These are phyloP conservation scores for Colletes latitarsis DNA, from an alignment of 1,140 invertebrate species.

Conservation along the genomic window DNA sequence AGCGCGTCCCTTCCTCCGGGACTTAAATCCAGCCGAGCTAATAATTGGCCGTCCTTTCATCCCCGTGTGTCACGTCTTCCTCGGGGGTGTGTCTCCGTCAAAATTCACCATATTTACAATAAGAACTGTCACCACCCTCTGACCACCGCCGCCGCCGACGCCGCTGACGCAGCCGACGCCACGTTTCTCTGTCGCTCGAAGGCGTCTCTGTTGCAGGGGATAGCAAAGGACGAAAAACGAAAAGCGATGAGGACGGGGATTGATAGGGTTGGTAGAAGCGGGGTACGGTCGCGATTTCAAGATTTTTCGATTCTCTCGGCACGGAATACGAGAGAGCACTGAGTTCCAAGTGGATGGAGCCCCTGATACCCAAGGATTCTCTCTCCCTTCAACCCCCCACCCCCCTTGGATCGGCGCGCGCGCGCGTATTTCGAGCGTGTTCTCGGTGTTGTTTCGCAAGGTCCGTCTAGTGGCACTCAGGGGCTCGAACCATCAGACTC, in stretches of 20 bases:
- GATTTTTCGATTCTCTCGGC: constrained; percentile 19
- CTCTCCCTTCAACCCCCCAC: background rate
- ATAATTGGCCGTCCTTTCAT: constrained; percentile 31
- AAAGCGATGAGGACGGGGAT: too few species aligned
- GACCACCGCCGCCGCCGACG: background rate
- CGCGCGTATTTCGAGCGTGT: constrained; percentile 50
- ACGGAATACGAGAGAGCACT: constrained; percentile 42
- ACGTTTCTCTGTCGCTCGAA: constrained; percentile 5
- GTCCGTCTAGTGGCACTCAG: constrained; percentile 30
- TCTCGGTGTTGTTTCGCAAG: constrained; percentile 49
- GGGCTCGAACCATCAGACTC: constrained; percentile 3
- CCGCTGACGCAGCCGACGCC: background rate
- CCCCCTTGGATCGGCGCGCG: constrained; percentile 26
- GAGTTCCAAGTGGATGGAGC: constrained; percentile 45
- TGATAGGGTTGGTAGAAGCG: background rate
- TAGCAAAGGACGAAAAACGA: background rate
- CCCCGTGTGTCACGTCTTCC: constrained; percentile 30
- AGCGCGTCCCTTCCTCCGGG: constrained; percentile 18
- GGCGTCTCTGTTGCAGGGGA: background rate
- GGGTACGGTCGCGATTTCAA: background rate
- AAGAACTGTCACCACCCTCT: constrained; percentile 27
- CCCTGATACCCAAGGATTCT: constrained; percentile 8
- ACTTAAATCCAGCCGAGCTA: constrained; percentile 22
- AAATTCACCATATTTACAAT: constrained; percentile 40
- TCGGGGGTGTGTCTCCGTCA: constrained; percentile 36